phyloP scores from a whole-genome alignment of 2,113 vertebrate genomes.

The Poeciliopsis occidentalis region DNA sequence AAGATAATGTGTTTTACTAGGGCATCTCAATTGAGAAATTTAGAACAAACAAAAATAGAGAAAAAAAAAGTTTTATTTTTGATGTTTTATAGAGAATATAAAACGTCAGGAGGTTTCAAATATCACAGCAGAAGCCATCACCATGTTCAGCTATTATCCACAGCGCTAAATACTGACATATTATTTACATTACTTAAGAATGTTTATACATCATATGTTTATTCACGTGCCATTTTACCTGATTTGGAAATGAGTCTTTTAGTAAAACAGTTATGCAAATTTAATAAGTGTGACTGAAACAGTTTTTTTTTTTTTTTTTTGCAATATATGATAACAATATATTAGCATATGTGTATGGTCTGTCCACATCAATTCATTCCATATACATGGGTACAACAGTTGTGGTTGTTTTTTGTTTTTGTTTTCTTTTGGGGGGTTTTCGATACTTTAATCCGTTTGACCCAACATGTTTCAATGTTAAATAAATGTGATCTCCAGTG shows the following conservation, averaged over 20 bases:
- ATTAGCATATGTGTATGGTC: too few species aligned
- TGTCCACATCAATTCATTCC: too few species aligned
- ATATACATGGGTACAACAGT: too few species aligned
- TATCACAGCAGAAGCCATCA: background rate
- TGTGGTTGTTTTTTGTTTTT: too few species aligned
- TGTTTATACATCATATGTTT: background rate
- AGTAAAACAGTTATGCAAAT: background rate
- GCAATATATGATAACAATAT: too few species aligned
- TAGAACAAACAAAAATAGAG: background rate
- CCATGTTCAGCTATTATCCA: background rate
- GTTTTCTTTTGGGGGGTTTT: too few species aligned
- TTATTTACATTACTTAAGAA: background rate
- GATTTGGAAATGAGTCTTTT: background rate
- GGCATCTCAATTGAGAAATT: background rate
- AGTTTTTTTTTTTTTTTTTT: too few species aligned
- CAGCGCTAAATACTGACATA: background rate
- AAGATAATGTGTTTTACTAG: background rate
- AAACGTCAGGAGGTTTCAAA: background rate
- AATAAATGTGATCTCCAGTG: too few species aligned
- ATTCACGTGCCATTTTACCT: background rate
- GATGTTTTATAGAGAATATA: background rate
- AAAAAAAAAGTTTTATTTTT: background rate
- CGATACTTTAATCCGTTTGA: too few species aligned
- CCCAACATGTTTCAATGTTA: too few species aligned
- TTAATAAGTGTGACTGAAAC: too few species aligned